Evolutionary conservation across 2,888 invertebrate genomes (phyloP).

Genomic region (Cheilosia scutellata): DNA sequence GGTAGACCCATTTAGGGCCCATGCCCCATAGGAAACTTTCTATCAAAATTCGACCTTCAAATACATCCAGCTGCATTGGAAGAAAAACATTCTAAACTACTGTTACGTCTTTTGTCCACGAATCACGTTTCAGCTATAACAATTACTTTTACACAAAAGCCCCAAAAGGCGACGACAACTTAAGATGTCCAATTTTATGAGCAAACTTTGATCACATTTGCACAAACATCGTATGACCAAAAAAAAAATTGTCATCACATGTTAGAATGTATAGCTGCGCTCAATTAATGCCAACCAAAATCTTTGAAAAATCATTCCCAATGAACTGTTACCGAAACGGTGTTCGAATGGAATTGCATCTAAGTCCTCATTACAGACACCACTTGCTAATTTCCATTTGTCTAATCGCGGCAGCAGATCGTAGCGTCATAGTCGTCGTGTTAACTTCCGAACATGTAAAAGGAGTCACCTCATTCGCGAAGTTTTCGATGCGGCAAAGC

Average conservation of each 20-base stretch:
- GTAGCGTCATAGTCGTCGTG: slow-evolving; percentile 47
- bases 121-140: slow-evolving; percentile 49
- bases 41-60: too few relatives aligned
- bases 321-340: slow-evolving; percentile 45
- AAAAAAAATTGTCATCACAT: neutral
- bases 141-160: slow-evolving; percentile 38
- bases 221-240: neutral
- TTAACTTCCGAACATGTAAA: slow-evolving; percentile 62
- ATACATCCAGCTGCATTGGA: too few relatives aligned
- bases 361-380: slow-evolving; percentile 70
- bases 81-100: neutral
- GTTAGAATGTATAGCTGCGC: neutral
- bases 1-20: too few relatives aligned
- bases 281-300: slow-evolving; percentile 35
- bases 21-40: too few relatives aligned
- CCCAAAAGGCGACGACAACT: slow-evolving; percentile 19
- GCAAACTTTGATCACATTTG: neutral
- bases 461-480: slow-evolving; percentile 16
- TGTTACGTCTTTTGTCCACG: neutral
- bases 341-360: slow-evolving; percentile 54
- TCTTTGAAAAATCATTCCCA: slow-evolving; percentile 12
- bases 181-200: slow-evolving; percentile 45
- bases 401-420: slow-evolving; percentile 67
- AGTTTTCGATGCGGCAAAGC: neutral
- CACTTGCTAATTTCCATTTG: slow-evolving; percentile 74